These are phyloP conservation scores for Plutella xylostella DNA, from an alignment of 2,888 invertebrate genomes.

Conservation along the genomic window DNA sequence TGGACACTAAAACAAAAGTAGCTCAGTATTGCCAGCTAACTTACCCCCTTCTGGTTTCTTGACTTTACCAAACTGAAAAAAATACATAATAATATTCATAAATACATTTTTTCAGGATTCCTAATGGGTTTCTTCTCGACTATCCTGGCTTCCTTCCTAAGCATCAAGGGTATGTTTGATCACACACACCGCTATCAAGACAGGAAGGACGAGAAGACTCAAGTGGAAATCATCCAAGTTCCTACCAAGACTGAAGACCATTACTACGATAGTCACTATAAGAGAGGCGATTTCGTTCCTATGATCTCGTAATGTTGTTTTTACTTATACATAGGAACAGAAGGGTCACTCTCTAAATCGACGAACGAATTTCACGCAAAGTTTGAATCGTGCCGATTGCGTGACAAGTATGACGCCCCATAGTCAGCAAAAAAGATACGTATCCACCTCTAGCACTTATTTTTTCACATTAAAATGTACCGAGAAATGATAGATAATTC, in stretches of 20 bases:
- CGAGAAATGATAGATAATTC: too few species aligned
- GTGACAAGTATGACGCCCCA: too few species aligned
- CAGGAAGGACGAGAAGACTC: conserved; percentile 48
- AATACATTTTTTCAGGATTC: conserved; percentile 32
- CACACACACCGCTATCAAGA: conserved; percentile 42
- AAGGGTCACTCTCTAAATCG: too few species aligned
- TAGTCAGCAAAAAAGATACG: too few species aligned
- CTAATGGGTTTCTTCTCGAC: conserved; percentile 58
- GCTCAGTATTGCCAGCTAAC: not conserved
- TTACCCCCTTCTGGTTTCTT: not conserved
- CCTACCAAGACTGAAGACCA: conserved; percentile 45
- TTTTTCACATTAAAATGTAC: too few species aligned
- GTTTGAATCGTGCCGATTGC: too few species aligned
- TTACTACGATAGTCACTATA: conserved; percentile 48
- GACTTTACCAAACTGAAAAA: not conserved
- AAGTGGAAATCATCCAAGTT: conserved; percentile 51
- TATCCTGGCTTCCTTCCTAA: conserved; percentile 72
- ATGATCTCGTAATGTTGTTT: not conserved
- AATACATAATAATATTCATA: not conserved
- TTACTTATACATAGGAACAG: too few species aligned
- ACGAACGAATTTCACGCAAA: too few species aligned
- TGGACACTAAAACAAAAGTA: not conserved
- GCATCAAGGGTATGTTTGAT: conserved; percentile 65
- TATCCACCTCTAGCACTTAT: too few species aligned
- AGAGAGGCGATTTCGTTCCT: conserved; percentile 27